Percentiles rank a stretch among this genome's conserved stretches.
phyloP scores from a whole-genome alignment of 2,113 vertebrate genomes.

The Gallinago jamesoni region DNA sequence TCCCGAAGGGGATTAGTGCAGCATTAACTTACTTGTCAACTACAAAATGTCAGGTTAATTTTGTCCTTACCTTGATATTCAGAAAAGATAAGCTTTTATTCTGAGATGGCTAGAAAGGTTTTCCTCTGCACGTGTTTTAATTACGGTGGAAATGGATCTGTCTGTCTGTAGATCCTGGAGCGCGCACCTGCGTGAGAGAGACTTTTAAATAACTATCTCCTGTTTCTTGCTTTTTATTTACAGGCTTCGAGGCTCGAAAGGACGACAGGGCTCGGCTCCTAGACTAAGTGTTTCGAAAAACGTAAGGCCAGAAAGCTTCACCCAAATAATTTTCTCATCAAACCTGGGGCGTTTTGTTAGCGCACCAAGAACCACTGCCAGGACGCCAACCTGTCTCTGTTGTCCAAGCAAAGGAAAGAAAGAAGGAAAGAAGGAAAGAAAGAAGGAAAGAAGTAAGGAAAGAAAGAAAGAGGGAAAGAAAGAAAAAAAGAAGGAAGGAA shows the following conservation, averaged over 20 bases:
- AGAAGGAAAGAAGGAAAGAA: too few relatives aligned
- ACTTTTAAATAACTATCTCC: not conserved
- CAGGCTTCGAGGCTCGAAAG: not conserved
- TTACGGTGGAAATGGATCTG: not conserved
- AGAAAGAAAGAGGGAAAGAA: too few relatives aligned
- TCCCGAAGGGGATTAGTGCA: not conserved
- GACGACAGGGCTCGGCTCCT: not conserved
- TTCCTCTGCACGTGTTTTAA: not conserved
- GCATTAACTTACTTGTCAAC: not conserved
- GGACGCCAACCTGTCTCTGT: not conserved
- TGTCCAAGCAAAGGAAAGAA: not conserved
- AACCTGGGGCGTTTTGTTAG: not conserved
- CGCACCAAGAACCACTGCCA: not conserved
- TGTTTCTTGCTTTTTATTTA: not conserved
- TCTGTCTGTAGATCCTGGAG: not conserved
- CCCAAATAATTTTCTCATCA: not conserved
- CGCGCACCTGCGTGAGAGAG: fast-evolving
- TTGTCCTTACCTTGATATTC: not conserved
- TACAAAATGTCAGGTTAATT: not conserved
- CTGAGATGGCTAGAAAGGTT: not conserved
- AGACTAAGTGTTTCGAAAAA: not conserved
- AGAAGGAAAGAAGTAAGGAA: too few relatives aligned
- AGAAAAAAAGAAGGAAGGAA: too few relatives aligned
- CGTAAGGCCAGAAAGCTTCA: too few relatives aligned
- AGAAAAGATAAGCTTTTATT: not conserved